These are phyloP conservation scores for Helostoma temminkii DNA, from an alignment of 2,797 vertebrate genomes.

Conservation along the genomic window DNA sequence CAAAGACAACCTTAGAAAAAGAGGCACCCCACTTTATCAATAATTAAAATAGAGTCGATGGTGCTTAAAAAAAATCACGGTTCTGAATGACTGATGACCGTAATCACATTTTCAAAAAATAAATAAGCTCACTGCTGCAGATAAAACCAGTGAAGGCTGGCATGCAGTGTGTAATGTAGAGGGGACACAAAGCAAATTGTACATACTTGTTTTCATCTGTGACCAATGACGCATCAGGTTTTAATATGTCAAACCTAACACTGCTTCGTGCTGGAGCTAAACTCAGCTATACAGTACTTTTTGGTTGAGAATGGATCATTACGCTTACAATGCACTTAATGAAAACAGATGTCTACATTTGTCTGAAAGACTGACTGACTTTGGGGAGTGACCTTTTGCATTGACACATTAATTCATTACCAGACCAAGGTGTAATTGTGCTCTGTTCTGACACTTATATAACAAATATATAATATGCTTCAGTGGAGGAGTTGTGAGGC, in stretches of 20 bases:
- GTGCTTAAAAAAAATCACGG: constrained; percentile 22
- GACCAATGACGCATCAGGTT: constrained; percentile 1
- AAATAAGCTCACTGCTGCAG: constrained; percentile 40
- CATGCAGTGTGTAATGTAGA: background rate
- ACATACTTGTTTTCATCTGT: constrained; percentile 31
- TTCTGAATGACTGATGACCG: constrained; percentile 51
- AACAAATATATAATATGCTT: constrained; percentile 67
- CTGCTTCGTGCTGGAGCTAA: background rate
- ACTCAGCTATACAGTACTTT: background rate
- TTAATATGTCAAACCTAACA: background rate
- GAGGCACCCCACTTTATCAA: constrained; percentile 29
- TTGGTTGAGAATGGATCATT: constrained; percentile 14
- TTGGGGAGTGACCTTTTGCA: constrained; percentile 60
- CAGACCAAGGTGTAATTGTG: constrained; percentile 67
- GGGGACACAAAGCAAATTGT: background rate
- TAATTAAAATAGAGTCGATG: constrained; percentile 62
- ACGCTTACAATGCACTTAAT: constrained; percentile 8
- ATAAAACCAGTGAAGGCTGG: constrained; percentile 23
- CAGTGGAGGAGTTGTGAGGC: constrained; percentile 64
- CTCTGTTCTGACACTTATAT: constrained; percentile 60
- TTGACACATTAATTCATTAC: constrained; percentile 55
- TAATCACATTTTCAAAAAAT: constrained; percentile 51
- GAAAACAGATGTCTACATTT: constrained; percentile 29
- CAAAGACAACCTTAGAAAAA: constrained; percentile 29
- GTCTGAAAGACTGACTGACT: constrained; percentile 48